phyloP scores from a whole-genome alignment of 2,888 invertebrate genomes.

The Lepidocyrtinus sp. region DNA sequence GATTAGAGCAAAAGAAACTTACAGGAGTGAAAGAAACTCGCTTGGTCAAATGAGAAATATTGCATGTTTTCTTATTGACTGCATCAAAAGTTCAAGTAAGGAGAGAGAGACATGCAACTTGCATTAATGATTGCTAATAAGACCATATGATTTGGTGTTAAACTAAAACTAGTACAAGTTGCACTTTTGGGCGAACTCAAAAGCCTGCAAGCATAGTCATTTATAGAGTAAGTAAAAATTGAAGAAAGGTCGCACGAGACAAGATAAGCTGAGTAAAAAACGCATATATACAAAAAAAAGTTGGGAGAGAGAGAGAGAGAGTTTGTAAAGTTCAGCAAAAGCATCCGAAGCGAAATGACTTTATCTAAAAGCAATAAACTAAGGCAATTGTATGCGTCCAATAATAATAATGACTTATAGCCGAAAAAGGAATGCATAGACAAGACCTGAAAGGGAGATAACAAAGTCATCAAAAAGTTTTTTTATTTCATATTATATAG shows the following conservation, averaged over 20 bases:
- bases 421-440: conserved; percentile 42
- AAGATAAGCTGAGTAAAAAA: neutral
- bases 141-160: neutral
- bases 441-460: conserved; percentile 45
- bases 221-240: neutral
- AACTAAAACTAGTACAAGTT: neutral
- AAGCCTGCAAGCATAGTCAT: neutral
- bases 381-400: conserved; percentile 24
- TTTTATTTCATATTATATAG: conserved; percentile 5
- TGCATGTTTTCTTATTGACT: neutral
- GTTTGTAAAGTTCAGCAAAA: too few species aligned
- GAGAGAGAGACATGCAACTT: neutral
- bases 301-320: too few species aligned
- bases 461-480: conserved; percentile 24
- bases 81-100: neutral
- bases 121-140: neutral
- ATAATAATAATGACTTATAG: conserved; percentile 43
- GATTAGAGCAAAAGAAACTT: neutral
- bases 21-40: neutral
- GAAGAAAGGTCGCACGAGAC: neutral
- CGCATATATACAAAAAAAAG: too few species aligned
- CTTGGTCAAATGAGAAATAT: neutral
- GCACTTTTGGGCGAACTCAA: neutral
- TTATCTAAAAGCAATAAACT: neutral
- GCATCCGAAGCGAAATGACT: neutral